These are phyloP conservation scores for Montipora capricornis DNA, from an alignment of 64 coral and sea anemone species.

Conservation along the genomic window DNA sequence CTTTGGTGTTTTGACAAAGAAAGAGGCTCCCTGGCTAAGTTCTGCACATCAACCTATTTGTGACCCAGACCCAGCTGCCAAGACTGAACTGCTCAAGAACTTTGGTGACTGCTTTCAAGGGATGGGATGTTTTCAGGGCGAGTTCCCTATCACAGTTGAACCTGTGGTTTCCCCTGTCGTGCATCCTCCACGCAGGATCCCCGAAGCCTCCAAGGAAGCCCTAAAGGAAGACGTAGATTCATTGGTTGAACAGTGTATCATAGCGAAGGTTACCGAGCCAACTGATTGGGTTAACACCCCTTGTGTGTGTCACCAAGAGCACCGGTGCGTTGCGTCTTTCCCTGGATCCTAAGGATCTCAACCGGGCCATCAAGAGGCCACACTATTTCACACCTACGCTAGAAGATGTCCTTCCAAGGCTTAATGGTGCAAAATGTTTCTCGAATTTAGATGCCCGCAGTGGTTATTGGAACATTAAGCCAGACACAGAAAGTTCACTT, in stretches of 20 bases:
- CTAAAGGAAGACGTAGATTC: constrained; percentile 42
- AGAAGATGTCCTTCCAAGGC: constrained; percentile 35
- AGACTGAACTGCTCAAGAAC: constrained; percentile 5
- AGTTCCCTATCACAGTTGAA: constrained; percentile 53
- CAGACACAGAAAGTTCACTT: constrained; percentile 42
- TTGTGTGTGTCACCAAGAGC: constrained; percentile 30
- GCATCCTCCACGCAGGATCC: constrained; percentile 42
- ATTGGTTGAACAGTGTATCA: constrained; percentile 39
- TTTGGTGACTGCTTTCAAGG: constrained; percentile 57
- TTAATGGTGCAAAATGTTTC: constrained; percentile 40
- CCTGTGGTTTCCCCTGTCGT: constrained; percentile 25
- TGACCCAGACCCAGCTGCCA: neutral
- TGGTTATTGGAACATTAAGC: constrained; percentile 56
- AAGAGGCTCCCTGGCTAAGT: neutral
- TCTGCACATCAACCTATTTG: neutral
- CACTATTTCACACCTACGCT: constrained; percentile 55
- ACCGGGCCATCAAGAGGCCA: constrained; percentile 50
- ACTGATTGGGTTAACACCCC: constrained; percentile 54
- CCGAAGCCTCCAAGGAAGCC: constrained; percentile 17
- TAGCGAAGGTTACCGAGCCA: constrained; percentile 38
- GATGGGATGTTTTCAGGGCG: constrained; percentile 50
- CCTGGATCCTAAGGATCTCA: constrained; percentile 57
- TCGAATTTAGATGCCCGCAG: constrained; percentile 49
- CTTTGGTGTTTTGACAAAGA: neutral
- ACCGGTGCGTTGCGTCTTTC: constrained; percentile 16